phyloP scores from a whole-genome alignment of 2,797 vertebrate species.

The Amazonetta brasiliensis region DNA sequence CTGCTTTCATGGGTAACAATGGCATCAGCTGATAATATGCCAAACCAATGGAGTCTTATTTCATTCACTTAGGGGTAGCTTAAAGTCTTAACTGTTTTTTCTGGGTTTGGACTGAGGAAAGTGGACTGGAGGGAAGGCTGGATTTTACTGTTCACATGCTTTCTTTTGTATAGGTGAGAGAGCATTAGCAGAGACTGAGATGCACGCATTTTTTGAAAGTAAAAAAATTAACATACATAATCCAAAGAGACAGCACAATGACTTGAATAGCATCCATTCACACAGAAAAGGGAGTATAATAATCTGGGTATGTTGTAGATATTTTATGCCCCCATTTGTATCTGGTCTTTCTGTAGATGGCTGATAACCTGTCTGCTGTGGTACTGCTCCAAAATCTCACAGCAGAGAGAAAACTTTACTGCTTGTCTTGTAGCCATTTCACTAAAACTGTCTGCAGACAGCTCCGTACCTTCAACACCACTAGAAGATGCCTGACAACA shows the following conservation, averaged over 20 bases:
- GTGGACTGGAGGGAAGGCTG: neutral
- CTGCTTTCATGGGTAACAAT: neutral
- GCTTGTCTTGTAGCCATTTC: neutral
- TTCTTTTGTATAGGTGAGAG: neutral
- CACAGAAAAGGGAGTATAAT: neutral
- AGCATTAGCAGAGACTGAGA: neutral
- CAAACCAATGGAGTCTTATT: neutral
- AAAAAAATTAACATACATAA: neutral
- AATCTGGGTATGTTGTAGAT: neutral
- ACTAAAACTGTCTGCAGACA: neutral
- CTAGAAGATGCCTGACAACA: neutral
- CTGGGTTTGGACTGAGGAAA: neutral
- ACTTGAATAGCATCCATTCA: neutral
- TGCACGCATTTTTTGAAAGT: neutral
- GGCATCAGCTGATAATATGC: constrained; percentile 6
- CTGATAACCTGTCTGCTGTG: neutral
- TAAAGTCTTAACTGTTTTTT: neutral
- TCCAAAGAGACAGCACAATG: neutral
- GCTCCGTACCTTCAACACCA: neutral
- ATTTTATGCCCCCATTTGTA: neutral
- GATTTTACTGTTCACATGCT: neutral
- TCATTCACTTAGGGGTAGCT: neutral
- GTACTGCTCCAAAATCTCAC: neutral
- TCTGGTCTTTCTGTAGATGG: neutral
- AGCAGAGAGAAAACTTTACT: neutral